phyloP scores from a whole-genome alignment of 2,113 vertebrate genomes.

The Oplegnathus fasciatus region DNA sequence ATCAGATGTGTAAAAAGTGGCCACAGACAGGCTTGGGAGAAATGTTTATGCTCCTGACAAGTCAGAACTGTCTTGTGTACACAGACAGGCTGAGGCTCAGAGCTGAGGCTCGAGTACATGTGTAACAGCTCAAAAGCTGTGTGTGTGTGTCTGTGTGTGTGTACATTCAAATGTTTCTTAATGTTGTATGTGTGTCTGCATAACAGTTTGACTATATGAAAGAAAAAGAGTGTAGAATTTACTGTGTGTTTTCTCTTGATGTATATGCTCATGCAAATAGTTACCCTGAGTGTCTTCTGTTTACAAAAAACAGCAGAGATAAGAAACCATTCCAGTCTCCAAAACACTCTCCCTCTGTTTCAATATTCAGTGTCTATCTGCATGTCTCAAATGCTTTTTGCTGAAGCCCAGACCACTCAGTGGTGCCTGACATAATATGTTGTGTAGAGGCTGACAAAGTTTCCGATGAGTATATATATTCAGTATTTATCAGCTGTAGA shows the following conservation, averaged over 20 bases:
- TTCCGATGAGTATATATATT: too few relatives aligned
- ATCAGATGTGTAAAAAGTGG: constrained; percentile 65
- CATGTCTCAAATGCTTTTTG: background rate
- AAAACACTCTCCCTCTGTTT: constrained; percentile 3
- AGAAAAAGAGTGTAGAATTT: constrained; percentile 15
- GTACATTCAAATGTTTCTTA: background rate
- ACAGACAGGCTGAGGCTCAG: too few relatives aligned
- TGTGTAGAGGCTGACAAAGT: too few relatives aligned
- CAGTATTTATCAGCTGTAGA: too few relatives aligned
- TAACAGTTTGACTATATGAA: too few relatives aligned
- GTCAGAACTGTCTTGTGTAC: constrained; percentile 60
- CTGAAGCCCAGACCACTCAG: too few relatives aligned
- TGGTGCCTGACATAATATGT: too few relatives aligned
- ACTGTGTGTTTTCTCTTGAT: constrained; percentile 21
- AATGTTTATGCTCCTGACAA: constrained; percentile 69
- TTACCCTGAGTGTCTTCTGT: constrained; percentile 48
- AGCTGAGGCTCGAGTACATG: constrained; percentile 26
- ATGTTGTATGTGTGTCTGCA: constrained; percentile 17
- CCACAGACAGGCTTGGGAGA: constrained; percentile 47
- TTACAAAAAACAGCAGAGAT: constrained; percentile 67
- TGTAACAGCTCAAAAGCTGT: background rate
- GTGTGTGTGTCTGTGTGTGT: background rate
- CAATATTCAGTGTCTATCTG: background rate
- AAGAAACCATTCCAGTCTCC: constrained; percentile 43
- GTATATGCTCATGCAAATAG: constrained; percentile 19